Evolutionary conservation across 2,888 invertebrate species (phyloP), one percentile per base, ranked within the genome.

Genomic region (Drosophila ustulata): DNA sequence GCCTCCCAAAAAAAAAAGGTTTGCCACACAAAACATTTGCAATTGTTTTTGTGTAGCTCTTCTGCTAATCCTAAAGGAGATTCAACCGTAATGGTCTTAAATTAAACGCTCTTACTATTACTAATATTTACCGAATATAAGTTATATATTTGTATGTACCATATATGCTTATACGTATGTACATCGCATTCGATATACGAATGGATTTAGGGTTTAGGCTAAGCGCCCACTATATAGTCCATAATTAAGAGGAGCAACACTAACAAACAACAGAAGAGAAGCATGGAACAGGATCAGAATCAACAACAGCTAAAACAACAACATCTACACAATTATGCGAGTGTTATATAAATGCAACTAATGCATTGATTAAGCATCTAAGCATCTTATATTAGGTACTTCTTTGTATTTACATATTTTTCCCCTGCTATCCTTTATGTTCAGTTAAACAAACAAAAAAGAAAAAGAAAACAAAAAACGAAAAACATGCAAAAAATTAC

Each of bases 51-150:
- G 70, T 47, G 64, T 64, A 71, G 80, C 62, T 78, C 65, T 70
- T 46, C 32, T 49, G 69, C 74, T 49, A 74, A 78, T 65, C 64
- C 49, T 69, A 68, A 64, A 58, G 49, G 46, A 71, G 39, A 61
- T 68, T 68, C 58, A 62, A 74, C 59, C 55, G 62, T 65, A 73
- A 62, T 50, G 41, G 11, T 66, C 71, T 75, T 66, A 75, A 69
- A 85, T 85, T 82, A 67, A 82, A 77, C 62, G 83, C 86, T 88
- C 83, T 83, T 82, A 82, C 86, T 78, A 88, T 83, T 83, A 86
- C 87, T 88, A 83, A 83, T 88, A 80, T 69, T 82, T 88, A 88
- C 64, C 61, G 64, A 82, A 88, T 61, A 75, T 81, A 81, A 80
- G 71, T 78, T 88, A 82, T 82, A 71, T 80, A 71, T 79, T 66